Evolutionary conservation across 1,140 invertebrate genomes (phyloP).

Genomic region (Stratiolaelaps scimitus): DNA sequence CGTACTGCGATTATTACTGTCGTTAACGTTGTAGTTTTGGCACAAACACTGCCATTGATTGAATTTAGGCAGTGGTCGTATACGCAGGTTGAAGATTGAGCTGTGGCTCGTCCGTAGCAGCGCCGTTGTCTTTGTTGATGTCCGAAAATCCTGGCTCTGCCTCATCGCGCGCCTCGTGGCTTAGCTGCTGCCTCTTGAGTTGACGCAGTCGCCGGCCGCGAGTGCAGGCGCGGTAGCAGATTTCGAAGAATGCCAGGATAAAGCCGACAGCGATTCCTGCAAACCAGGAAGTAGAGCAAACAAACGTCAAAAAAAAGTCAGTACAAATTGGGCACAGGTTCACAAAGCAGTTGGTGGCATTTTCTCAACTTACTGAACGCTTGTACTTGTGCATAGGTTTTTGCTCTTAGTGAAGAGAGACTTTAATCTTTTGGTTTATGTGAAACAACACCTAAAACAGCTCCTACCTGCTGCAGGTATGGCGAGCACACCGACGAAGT

Average conservation of each 20-base stretch:
- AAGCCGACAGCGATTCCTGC: constrained; percentile 17
- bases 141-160: constrained; percentile 21
- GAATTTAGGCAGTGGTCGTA: neutral
- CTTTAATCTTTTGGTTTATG: neutral
- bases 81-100: constrained; percentile 2
- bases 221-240: constrained; percentile 25
- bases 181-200: constrained; percentile 15
- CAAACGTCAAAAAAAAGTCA: no score
- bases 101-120: constrained; percentile 1
- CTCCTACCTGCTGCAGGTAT: constrained; percentile 19
- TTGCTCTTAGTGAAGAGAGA: neutral
- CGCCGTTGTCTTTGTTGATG: neutral
- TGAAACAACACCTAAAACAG: neutral
- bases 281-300: neutral
- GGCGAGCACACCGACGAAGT: constrained; percentile 9
- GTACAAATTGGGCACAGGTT: no score
- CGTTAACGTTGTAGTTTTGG: no score
- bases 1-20: no score
- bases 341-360: no score
- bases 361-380: no score
- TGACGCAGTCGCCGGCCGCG: constrained; percentile 15
- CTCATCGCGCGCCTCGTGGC: neutral
- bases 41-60: no score
- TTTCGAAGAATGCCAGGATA: constrained; percentile 21
- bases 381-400: neutral